Base-by-base conservation (phyloP, 2,113 vertebrate species). In the Agapornis roseicollis region DNA sequence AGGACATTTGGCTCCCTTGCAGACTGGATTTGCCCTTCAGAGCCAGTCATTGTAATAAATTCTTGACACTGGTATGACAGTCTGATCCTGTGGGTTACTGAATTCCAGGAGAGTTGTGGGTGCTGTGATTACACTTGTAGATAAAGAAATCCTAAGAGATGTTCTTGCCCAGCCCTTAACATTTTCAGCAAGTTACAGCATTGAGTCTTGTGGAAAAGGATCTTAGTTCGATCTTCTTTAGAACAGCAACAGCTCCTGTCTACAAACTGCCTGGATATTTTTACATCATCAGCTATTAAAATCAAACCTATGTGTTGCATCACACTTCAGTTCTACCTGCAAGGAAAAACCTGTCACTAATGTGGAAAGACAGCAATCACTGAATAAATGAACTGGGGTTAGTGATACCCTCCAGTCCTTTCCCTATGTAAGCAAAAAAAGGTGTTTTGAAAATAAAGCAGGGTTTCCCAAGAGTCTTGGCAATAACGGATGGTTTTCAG, bases 301-400 rank as follows among this genome's bases (percentile, higher is more conserved):
- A 94, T 92, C 79, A 88, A 91, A 71, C 53, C 49, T 50, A 27
- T 6, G 16, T n/a, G 42, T 94, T 91, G 74, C 81, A 76, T 87
- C 93, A 82, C 79, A 82, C 55, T 46, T 73, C 84, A 72, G 77
- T 44, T 39, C 41, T 89, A 82, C 96, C 88, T 93, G 87, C 90
- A 90, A 91, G 61, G 44, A 94, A 95, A 76, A 92, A 92, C 35
- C 90, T 89, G 50, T 95, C 85, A 92, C 49, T 64, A 76, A 70
- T 8, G 7, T 56, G 89, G 66, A 52, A 83, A 96, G 92, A 93
- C 60, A 79, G n/a, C 17, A 60, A 93, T 84, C 58, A 50, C 78
- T 52, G 42, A 85, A 70, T 27, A 18, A 94, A 53, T 35, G 33
- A 89, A 69, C 9, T 72, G 3, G 28, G 52, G 33, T 60, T 90